Evolutionary conservation across 2,888 invertebrate species (phyloP), one percentile per base, ranked within the genome.

Genomic region (Oligia latruncula): DNA sequence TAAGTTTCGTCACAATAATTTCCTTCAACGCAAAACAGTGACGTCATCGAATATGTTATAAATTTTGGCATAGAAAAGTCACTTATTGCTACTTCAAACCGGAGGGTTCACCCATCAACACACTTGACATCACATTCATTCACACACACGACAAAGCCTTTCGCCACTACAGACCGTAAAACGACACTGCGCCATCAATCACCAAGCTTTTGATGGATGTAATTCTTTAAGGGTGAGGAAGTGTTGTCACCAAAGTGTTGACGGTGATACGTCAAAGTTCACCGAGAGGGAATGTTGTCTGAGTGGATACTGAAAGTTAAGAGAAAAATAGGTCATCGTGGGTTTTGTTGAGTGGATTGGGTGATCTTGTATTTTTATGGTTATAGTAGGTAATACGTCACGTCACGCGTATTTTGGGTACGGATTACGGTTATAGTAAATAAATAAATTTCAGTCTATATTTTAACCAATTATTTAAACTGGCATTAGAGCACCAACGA

Each of bases 151-250:
- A 78, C 68, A 77, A 71, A 82, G 43, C 62, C 65, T 77, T 71
- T 60, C 43, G 35, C 11, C 43, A 40, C 6, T 20, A 35, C n/a
- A 70, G 23, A 52, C 60, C 75, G 79, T 67, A 84, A 83, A 75
- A 82, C 72, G 81, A 78, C 78, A 79, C 72, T 77, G 73, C 35
- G 73, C 78, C 81, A 90, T 89, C 85, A 85, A 87, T 90, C 88
- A 89, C 67, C 67, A 66, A 65, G n/a, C 75, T 67, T 77, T 83
- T 88, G 88, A 86, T 87, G 83, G 86, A 85, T 87, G 85, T 82
- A 81, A 83, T 78, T 81, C 78, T 74, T 62, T 74, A 83, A 74
- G 78, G 68, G 74, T 68, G 58, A 74, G 78, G 79, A 83, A 81
- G 74, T 65, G 55, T 60, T 77, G 83, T 71, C 71, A n/a, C 52